Conservation (phyloP, 1,140 invertebrate genomes). For the Temnothorax longispinosus region DNA sequence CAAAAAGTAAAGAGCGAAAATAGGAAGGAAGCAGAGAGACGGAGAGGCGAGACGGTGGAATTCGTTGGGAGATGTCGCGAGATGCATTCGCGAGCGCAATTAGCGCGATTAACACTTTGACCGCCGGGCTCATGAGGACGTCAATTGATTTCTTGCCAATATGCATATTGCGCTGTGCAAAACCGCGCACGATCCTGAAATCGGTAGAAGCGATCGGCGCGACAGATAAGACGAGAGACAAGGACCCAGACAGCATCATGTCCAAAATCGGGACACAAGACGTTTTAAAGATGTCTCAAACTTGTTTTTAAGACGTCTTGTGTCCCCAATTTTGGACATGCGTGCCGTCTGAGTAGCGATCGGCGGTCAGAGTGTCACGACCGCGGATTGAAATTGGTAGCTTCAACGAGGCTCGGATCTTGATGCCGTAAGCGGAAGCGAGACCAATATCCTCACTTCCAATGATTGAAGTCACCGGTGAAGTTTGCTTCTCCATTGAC, state of each 20-base stretch:
- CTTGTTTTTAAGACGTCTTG: too few species aligned
- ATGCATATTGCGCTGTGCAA: not conserved
- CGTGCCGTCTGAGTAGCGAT: not conserved
- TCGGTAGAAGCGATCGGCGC: not conserved
- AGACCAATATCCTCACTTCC: not conserved
- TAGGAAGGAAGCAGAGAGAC: not conserved
- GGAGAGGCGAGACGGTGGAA: not conserved
- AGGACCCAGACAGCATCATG: too few species aligned
- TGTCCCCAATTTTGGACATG: too few species aligned
- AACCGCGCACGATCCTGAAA: not conserved
- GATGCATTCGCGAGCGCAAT: slow-evolving; percentile 33
- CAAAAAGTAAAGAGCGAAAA: not conserved
- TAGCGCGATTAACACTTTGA: slow-evolving; percentile 46
- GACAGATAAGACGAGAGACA: too few species aligned
- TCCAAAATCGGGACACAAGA: too few species aligned
- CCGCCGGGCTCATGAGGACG: not conserved
- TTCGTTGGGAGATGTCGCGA: slow-evolving; percentile 4
- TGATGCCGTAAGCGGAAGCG: not conserved
- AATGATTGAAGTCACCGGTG: not conserved
- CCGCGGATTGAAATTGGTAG: not conserved
- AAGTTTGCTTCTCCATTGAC: not conserved
- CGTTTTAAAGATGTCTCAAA: too few species aligned
- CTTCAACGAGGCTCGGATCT: not conserved
- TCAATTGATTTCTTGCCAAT: not conserved
- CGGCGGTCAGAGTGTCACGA: not conserved